Conservation (phyloP, 1,140 invertebrate genomes). For the Pissodes strobi region DNA sequence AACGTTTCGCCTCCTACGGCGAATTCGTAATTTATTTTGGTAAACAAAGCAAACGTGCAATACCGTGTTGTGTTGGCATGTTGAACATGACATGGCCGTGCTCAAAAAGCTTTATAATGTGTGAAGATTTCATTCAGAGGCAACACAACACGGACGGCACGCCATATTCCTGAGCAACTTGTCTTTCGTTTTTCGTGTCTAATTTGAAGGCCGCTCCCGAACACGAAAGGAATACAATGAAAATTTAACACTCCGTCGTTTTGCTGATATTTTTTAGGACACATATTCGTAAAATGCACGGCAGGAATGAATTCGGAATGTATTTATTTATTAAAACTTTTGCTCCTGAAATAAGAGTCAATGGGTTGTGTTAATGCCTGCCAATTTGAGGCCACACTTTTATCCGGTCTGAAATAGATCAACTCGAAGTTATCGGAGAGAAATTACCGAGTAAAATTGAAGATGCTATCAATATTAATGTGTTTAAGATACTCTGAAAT, state of each 20-base stretch:
- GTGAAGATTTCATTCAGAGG: conserved; percentile 34
- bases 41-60: conserved; percentile 29
- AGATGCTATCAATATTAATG: too few relatives aligned
- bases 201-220: conserved; percentile 34
- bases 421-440: too few relatives aligned
- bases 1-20: conserved; percentile 8
- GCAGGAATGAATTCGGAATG: too few relatives aligned
- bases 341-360: too few relatives aligned
- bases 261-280: too few relatives aligned
- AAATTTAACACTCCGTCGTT: conserved; percentile 35
- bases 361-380: too few relatives aligned
- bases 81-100: conserved; percentile 30
- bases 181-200: conserved; percentile 36
- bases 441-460: too few relatives aligned
- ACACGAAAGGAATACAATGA: conserved; percentile 40
- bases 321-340: too few relatives aligned
- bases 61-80: conserved; percentile 30
- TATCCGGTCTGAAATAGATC: too few relatives aligned
- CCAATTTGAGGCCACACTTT: too few relatives aligned
- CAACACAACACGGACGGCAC: conserved; percentile 25
- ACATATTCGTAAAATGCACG: too few relatives aligned
- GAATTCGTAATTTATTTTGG: conserved; percentile 28
- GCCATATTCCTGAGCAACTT: conserved; percentile 32
- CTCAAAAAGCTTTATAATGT: conserved; percentile 33
- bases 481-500: too few relatives aligned